Conservation (phyloP, 2,888 invertebrate species). For the Onthophagus sagittarius region DNA sequence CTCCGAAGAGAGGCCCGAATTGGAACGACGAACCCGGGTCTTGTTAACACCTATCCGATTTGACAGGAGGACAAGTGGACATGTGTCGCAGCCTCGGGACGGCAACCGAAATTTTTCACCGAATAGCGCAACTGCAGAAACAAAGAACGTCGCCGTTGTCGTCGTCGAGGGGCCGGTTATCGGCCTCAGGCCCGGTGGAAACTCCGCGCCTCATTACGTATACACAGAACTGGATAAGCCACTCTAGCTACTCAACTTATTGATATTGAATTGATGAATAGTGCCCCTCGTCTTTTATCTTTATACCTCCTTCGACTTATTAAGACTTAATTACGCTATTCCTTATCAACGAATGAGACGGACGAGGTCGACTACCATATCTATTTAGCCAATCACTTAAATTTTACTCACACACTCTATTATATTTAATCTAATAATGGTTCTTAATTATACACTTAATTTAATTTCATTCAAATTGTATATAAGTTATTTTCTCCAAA, state of each 20-base stretch:
- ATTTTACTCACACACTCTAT: too few relatives aligned
- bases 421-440: too few relatives aligned
- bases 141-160: background rate
- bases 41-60: conserved; percentile 10
- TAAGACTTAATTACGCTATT: background rate
- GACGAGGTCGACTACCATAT: background rate
- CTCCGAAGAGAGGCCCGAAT: conserved; percentile 27
- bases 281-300: background rate
- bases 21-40: conserved; percentile 4
- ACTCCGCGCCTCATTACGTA: background rate
- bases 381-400: too few relatives aligned
- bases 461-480: too few relatives aligned
- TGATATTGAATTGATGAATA: background rate
- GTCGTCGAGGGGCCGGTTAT: background rate
- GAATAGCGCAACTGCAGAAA: background rate
- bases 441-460: too few relatives aligned
- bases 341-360: background rate
- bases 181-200: background rate
- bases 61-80: conserved; percentile 8
- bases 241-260: background rate
- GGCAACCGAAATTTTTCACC: conserved; percentile 2
- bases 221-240: background rate
- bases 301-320: background rate
- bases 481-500: too few relatives aligned
- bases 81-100: background rate